phyloP scores from a whole-genome alignment of 2,797 vertebrate genomes.

The Cygnus olor region DNA sequence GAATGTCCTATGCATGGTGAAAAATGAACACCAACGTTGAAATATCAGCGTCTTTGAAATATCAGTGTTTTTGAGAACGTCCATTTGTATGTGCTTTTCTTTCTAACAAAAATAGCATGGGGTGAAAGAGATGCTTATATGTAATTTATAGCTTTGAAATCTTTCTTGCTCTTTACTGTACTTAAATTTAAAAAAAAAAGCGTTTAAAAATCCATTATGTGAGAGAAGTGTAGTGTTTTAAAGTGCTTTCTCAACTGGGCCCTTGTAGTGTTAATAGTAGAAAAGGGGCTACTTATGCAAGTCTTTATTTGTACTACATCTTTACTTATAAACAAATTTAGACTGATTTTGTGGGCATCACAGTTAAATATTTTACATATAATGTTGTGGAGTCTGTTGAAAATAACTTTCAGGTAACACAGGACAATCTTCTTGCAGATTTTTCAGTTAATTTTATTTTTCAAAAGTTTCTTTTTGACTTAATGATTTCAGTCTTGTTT shows the following conservation, averaged over 20 bases:
- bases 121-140: neutral
- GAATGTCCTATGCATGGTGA: rapidly evolving
- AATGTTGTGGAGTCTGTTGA: neutral
- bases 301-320: neutral
- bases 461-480: neutral
- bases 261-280: neutral
- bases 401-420: neutral
- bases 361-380: neutral
- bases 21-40: neutral
- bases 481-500: neutral
- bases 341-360: neutral
- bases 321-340: neutral
- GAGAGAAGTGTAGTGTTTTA: neutral
- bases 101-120: neutral
- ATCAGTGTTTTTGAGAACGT: neutral
- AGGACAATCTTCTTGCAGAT: neutral
- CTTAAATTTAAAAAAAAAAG: neutral
- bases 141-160: neutral
- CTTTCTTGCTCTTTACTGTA: neutral
- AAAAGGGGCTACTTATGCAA: neutral
- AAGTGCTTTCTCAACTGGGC: neutral
- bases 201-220: neutral
- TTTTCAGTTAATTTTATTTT: neutral
- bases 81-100: neutral
- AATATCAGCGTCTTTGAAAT: neutral